Evolutionary conservation across 1,140 invertebrate species (phyloP), one percentile per base, ranked within the genome.

Genomic region (Pseudomyrmex dendroicus): DNA sequence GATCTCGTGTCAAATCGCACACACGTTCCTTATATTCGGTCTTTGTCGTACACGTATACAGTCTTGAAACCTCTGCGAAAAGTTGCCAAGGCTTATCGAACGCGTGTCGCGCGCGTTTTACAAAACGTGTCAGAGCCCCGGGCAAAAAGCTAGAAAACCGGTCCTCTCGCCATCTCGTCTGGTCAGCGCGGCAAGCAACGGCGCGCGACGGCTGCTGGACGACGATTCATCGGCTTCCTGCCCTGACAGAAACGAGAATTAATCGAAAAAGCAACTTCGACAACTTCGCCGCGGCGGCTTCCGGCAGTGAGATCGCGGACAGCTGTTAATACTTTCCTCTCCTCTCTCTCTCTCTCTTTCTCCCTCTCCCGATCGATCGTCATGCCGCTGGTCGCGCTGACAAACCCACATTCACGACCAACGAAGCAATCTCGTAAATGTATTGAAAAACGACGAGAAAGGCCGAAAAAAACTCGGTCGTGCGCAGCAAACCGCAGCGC

Each of bases 211-310:
- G 35, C 35, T 35, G 35, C 35, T 35, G 35, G 35, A 35, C 44
- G 62, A 77, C 67, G 82, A 59, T 63, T 84, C 83, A 85, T 87
- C 86, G 63, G 87, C 73, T 88, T 87, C 59, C 86, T 54, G 20
- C 63, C 1, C 5, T 35, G 62, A 25, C 70, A 63, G 74, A 50
- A 82, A 87, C 72, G 72, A 68, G 86, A 85, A 88, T 88, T 83
- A 88, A 88, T 88, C 86, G 86, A 83, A 35, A 35, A 35, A 88
- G 76, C 67, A 85, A 88, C 86, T 88, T 88, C 67, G 54, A 63
- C 83, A 74, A 84, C 84, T 88, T 74, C 56, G 22, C 22, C 56
- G 22, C 22, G 77, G 66, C 66, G 52, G 76, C 77, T 73, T 87
- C 83, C 82, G 70, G 22, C 61, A 67, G 52, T 57, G 62, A 80